phyloP scores from a whole-genome alignment of 2,888 invertebrate species.

The Habroteleia sp. region DNA sequence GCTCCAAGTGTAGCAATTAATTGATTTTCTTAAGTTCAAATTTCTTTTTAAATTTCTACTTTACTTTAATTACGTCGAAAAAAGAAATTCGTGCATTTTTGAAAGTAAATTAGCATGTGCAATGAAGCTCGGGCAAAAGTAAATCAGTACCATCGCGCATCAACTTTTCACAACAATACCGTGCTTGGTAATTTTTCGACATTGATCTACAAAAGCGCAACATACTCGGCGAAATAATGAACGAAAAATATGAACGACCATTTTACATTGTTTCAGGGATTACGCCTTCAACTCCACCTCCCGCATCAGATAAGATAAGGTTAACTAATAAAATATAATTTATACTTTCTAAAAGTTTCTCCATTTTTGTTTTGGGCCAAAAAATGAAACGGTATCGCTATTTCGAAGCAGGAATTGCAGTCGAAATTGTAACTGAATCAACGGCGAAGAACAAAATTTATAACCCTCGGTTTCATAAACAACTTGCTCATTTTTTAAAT shows the following conservation, averaged over 20 bases:
- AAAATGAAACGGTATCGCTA: not conserved
- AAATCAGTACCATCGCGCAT: not conserved
- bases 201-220: constrained; percentile 39
- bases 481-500: no score
- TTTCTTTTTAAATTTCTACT: not conserved
- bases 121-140: not conserved
- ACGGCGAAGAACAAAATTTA: not conserved
- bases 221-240: constrained; percentile 16
- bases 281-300: constrained; percentile 52
- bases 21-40: constrained; percentile 8
- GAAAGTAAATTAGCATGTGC: not conserved
- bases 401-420: not conserved
- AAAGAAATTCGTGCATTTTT: constrained; percentile 5
- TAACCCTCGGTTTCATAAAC: no score
- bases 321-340: constrained; percentile 47
- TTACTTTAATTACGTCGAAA: constrained; percentile 11
- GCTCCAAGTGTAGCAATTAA: constrained; percentile 17
- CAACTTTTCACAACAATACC: not conserved
- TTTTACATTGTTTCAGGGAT: constrained; percentile 46
- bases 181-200: constrained; percentile 1
- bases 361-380: constrained; percentile 18
- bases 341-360: constrained; percentile 45
- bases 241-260: constrained; percentile 38
- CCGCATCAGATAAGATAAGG: constrained; percentile 39
- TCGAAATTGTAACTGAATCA: not conserved